phyloP scores from a whole-genome alignment of 2,113 vertebrate genomes.

The Amphiprion percula region DNA sequence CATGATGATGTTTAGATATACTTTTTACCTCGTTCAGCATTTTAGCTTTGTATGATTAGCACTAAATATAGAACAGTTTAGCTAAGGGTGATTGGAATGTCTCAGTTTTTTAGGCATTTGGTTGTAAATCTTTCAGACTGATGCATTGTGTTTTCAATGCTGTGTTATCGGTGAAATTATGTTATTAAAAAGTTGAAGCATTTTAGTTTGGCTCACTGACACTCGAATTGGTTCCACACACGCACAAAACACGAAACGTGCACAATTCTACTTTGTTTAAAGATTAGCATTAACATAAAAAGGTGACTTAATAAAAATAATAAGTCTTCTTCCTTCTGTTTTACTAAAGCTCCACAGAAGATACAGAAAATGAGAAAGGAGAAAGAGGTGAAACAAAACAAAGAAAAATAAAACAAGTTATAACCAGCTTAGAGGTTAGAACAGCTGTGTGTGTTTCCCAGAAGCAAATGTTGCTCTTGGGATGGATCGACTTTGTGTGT shows the following conservation, averaged over 20 bases:
- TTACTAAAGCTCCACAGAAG: background rate
- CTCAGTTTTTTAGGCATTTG: background rate
- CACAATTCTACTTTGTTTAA: background rate
- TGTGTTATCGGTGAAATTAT: background rate
- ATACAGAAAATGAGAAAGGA: conserved; percentile 9
- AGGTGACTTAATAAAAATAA: background rate
- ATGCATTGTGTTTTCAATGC: background rate
- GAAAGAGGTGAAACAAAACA: conserved; percentile 40
- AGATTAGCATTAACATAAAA: background rate
- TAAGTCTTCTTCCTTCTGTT: conserved; percentile 1
- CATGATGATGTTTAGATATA: background rate
- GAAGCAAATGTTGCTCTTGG: conserved; percentile 80
- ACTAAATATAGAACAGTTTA: background rate
- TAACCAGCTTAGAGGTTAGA: conserved; percentile 70
- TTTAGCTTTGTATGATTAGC: background rate
- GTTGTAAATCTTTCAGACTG: background rate
- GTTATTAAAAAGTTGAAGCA: background rate
- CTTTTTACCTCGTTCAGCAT: background rate
- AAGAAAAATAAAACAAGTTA: conserved; percentile 57
- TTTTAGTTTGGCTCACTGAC: background rate
- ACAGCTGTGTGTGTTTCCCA: conserved; percentile 79
- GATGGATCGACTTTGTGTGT: conserved; percentile 51
- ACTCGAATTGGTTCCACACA: background rate
- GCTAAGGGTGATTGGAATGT: background rate
- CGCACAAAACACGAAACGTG: background rate